Base-by-base conservation (phyloP, 2,888 invertebrate species). In the Liposcelis brunnea region DNA sequence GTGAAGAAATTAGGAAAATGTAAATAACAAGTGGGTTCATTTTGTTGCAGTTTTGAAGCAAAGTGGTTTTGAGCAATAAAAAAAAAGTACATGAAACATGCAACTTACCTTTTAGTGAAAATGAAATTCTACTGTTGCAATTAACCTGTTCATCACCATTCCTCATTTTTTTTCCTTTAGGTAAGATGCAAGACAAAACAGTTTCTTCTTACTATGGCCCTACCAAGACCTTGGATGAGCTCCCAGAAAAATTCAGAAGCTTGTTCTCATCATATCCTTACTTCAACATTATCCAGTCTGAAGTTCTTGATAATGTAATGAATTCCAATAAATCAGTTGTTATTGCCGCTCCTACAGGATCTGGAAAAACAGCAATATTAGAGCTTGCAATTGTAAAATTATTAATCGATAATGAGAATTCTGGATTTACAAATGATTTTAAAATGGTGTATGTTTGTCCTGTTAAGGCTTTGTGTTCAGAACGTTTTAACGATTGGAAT, bases 381-480 rank as follows among this genome's bases (percentile, higher is more conserved):
- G 85, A 86, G 67, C 65, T 86, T 61, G 81, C 83, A 0, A 77
- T 86, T 47, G 65, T 82, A 1, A 68, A 75, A 47, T 58, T 80
- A 31, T 59, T 84, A 5, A 72, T 73, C 61, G 64, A 69, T 33
- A 55, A 69, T 34, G 69, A 70, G 51, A 63, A 63, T 16, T 60
- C 56, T 37, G 63, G 62, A 15, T 18, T 15, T 10, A 18, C 21
- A 5, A 34, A 38, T 35, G 66, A 71, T 53, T 72, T 71, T 54
- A 82, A 80, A 69, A 75, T 81, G 51, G 71, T 85, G 57, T 84
- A 84, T 58, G 83, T 85, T 70, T 82, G 83, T 1, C 85, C 85
- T 1, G 74, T 83, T 45, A 86, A 85, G 63, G 78, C 84, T 0
- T 57, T 86, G 16, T 84, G 84, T 54, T 71, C 74, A 33, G 84